Evolutionary conservation across 1,140 invertebrate genomes (phyloP).

Genomic region (Atopsyche davidsoni): DNA sequence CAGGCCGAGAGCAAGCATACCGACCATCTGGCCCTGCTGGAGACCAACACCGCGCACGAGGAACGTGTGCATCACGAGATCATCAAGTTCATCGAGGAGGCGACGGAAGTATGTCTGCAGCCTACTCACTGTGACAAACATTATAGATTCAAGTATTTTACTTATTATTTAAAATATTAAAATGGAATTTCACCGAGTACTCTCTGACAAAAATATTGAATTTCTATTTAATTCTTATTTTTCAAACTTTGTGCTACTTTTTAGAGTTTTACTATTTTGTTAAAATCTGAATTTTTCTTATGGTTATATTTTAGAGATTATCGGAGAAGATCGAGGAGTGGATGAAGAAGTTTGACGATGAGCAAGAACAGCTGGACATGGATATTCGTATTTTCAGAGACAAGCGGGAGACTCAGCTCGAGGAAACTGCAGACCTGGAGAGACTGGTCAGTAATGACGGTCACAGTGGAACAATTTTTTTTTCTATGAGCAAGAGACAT

Average conservation of each 20-base stretch:
- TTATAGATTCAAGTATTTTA: no score
- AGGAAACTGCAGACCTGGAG: conserved; percentile 9
- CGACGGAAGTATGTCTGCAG: conserved; percentile 6
- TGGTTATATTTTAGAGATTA: conserved; percentile 17
- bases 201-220: no score
- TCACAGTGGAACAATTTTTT: no score
- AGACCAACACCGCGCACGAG: conserved; percentile 10
- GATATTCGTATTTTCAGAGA: conserved; percentile 14
- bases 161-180: no score
- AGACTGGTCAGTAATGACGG: conserved; percentile 21
- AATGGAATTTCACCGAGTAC: no score
- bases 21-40: not conserved
- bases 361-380: conserved; percentile 15
- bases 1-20: conserved; percentile 4
- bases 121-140: no score
- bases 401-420: conserved; percentile 12
- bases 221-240: no score
- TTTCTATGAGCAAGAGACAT: no score
- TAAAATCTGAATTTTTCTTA: no score
- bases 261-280: no score
- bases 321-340: conserved; percentile 15
- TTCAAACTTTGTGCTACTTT: no score
- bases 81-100: conserved; percentile 5
- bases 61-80: conserved; percentile 10
- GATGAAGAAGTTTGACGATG: conserved; percentile 19